Base-by-base conservation (phyloP, 2,797 vertebrate species). In the Setipinna tenuifilis region DNA sequence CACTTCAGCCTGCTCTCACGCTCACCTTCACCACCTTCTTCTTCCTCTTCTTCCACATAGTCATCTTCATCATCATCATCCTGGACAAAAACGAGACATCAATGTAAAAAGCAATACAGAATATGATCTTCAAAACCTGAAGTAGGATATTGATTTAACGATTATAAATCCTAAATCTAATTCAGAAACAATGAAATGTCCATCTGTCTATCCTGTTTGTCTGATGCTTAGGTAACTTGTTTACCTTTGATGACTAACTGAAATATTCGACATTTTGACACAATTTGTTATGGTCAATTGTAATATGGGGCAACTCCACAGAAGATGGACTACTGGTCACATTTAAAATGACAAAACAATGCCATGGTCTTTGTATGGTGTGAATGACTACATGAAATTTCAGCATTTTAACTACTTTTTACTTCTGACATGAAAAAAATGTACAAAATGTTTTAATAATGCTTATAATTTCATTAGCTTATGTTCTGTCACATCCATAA, bases 11-110 rank as follows among this genome's bases (percentile, higher is more conserved):
- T 48, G 46, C 3, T 28, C 68, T 83, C 25, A 88, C 82, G 86
- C 90, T 93, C 89, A 95, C 95, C 95, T 58, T 95, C 94, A 65
- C 87, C 90, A 65, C 92, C 93, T 81, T 94, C 89, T 94, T 97
- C 97, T 16, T 96, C 97, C 54, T 95, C 96, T 91, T 96, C 96
- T 88, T 98, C 97, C 86, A 96, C 96, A 10, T 96, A 97, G 85
- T 97, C 97, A 0, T 97, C 97, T 71, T 98, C 97, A 44, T 97
- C 97, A 0, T 97, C 96, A 84, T 97, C 97, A 89, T 97, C 97
- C 97, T 98, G 83, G 83, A 58, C n/a, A 68, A 17, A 48, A 68
- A 23, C 3, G 83, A 12, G 16, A 82, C 16, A 75, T 1, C n/a
- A 9, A 16, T 46, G 25, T 71, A 71, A 35, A 35, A 71, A 35